Evolutionary conservation across 2,888 invertebrate species (phyloP), one percentile per base, ranked within the genome.

Genomic region (Athalia cordata): DNA sequence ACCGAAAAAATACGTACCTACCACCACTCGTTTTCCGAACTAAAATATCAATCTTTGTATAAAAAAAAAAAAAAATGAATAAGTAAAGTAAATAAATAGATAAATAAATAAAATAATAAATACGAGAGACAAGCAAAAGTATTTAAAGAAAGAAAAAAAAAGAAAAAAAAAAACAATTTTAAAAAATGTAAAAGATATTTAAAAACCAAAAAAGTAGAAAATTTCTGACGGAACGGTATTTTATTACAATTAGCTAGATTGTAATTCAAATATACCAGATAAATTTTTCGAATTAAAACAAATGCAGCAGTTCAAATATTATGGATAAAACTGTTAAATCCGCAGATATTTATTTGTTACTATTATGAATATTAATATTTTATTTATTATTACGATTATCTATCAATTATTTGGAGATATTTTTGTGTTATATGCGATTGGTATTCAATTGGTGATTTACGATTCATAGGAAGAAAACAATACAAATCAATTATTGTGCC

Each of bases 201-300:
- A 68, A 68, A 68, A 55, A 52, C 9, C 29, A 59, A 13, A 59
- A 59, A 59, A 8, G 47, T 13, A 72, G 13, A 72, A 72, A 9
- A 72, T 45, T 72, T 72, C 59, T 72, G 57, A 50, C 75, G 13
- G 50, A 29, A 62, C 50, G 62, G 50, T 72, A 75, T 62, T 75
- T 75, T 75, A 75, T 75, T 75, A 64, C 75, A 75, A 62, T 50
- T 75, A 75, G 75, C 61, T 75, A 75, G 75, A 62, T 75, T 75
- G 75, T 75, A 62, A 75, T 75, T 75, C 61, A 50, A 75, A 72
- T 59, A 72, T 72, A 72, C 72, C 72, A n/a, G 45, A 43, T 52
- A 52, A 55, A 68, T 67, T 43, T 68, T 68, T 68, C 50, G 15
- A 50, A 55, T 15, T 52, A 43, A 68, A 68, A 68, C n/a, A 49